Evolutionary conservation across 2,888 invertebrate species (phyloP).

Genomic region (Apomyelois bistriatella): DNA sequence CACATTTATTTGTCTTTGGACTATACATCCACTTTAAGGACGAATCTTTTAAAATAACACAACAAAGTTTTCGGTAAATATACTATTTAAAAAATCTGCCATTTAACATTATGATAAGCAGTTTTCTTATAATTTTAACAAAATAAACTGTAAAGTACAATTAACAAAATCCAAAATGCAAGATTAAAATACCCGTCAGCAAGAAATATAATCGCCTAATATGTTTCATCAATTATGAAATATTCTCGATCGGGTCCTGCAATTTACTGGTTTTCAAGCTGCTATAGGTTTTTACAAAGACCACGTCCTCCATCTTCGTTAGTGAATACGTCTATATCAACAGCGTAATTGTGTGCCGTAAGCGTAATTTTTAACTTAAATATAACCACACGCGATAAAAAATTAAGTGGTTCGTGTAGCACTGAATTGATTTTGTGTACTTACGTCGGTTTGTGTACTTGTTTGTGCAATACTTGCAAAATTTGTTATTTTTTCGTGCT

Average conservation of each 20-base stretch:
- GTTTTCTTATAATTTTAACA: too few relatives aligned
- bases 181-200: neutral
- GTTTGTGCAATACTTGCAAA: neutral
- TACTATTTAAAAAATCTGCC: too few relatives aligned
- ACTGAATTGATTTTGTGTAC: neutral
- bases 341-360: slow-evolving; percentile 5
- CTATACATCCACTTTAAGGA: too few relatives aligned
- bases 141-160: too few relatives aligned
- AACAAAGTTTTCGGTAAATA: too few relatives aligned
- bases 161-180: neutral
- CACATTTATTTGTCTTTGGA: too few relatives aligned
- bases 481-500: too few relatives aligned
- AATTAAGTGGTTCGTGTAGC: neutral
- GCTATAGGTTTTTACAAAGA: slow-evolving; percentile 7
- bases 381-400: slow-evolving; percentile 1
- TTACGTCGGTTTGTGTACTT: neutral
- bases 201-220: neutral
- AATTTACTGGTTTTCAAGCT: slow-evolving; percentile 4
- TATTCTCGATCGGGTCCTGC: neutral
- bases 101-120: too few relatives aligned
- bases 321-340: slow-evolving; percentile 6
- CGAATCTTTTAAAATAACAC: too few relatives aligned
- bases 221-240: neutral
- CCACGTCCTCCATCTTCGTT: slow-evolving; percentile 9
- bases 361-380: slow-evolving; percentile 9